Percentiles rank a stretch among this genome's conserved stretches.
Evolutionary conservation across 2,113 vertebrate genomes (phyloP).

Genomic region (Hipposideros armiger): DNA sequence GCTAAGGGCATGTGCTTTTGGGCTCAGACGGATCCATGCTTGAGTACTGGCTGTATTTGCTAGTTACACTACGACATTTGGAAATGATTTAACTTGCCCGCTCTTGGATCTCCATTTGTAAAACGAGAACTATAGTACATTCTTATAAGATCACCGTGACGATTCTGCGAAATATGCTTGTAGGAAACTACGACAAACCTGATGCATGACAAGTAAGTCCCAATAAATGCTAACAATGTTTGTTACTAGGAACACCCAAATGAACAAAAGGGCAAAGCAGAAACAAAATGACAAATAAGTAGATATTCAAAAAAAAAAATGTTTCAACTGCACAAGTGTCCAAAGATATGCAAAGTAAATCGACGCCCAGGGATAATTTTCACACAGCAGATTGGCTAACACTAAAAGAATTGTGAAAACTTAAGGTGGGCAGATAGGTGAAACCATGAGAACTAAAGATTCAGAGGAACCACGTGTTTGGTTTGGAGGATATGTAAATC

Average conservation of each 20-base stretch:
- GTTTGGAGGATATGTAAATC: neutral
- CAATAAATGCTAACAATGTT: neutral
- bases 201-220: neutral
- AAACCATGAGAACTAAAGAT: neutral
- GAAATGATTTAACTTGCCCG: neutral
- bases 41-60: neutral
- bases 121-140: neutral
- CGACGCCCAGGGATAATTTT: neutral
- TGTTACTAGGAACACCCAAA: neutral
- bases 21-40: neutral
- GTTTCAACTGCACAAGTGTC: neutral
- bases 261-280: neutral
- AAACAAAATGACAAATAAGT: neutral
- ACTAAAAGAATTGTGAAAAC: neutral
- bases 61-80: neutral
- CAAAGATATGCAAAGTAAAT: neutral
- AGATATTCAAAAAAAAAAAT: neutral
- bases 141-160: neutral
- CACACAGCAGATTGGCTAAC: neutral
- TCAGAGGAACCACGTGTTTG: rapidly evolving
- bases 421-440: neutral
- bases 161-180: neutral
- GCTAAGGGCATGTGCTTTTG: neutral
- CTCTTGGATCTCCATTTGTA: neutral
- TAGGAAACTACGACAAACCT: neutral